Conservation (phyloP, 1,140 invertebrate genomes). For the Magallana ariakensis region DNA sequence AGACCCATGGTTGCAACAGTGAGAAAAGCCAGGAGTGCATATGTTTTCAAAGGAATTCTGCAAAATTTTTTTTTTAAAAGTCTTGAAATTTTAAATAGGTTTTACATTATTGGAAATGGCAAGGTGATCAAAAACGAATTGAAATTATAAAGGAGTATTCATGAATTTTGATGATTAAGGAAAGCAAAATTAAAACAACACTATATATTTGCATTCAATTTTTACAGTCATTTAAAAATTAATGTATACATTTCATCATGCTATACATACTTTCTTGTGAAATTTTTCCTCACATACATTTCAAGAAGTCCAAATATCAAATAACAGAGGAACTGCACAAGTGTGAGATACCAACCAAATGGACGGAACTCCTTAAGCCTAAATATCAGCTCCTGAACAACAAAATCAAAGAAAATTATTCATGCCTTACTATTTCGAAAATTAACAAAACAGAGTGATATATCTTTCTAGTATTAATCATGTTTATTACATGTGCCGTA, state of each 20-base stretch:
- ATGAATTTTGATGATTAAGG: too few species aligned
- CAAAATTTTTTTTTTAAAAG: slow-evolving; percentile 75
- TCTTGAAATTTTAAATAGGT: too few species aligned
- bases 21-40: slow-evolving; percentile 89
- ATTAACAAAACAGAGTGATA: too few species aligned
- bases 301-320: slow-evolving; percentile 90
- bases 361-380: slow-evolving; percentile 91
- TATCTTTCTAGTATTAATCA: too few species aligned
- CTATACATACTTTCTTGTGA: slow-evolving; percentile 84
- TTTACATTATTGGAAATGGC: too few species aligned
- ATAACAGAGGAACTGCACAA: slow-evolving; percentile 95
- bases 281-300: slow-evolving; percentile 84
- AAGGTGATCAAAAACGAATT: neutral
- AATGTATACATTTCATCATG: too few species aligned
- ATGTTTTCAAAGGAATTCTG: slow-evolving; percentile 91
- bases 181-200: too few species aligned
- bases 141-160: too few species aligned
- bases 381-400: slow-evolving; percentile 91
- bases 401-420: neutral
- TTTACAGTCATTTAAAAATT: neutral
- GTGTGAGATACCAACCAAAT: slow-evolving; percentile 94
- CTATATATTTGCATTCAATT: neutral
- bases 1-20: slow-evolving; percentile 97
- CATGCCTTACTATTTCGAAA: too few species aligned
- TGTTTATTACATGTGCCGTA: too few species aligned